Evolutionary conservation across 2,113 vertebrate genomes (phyloP), one percentile per base, ranked within the genome.

Genomic region (Aplodontia rufa): DNA sequence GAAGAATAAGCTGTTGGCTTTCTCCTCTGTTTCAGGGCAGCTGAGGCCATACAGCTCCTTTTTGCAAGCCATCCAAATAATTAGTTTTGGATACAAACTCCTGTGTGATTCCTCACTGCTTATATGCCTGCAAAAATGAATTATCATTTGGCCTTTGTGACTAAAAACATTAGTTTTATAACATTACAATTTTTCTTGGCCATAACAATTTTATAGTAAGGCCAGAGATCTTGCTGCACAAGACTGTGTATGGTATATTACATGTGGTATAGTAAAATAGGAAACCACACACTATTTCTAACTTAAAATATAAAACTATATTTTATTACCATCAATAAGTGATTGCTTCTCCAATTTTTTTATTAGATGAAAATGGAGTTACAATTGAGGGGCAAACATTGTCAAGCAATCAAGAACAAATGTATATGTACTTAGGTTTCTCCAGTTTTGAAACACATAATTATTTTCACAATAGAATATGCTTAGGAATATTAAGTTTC

Each of bases 171-270:
- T 72, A 28, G 17, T 75, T 93, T 93, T 80, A n/a, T 40, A 94
- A 74, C 24, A 30, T 79, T 85, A 40, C 7, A 19, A 74, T 75
- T 95, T 92, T 86, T 86, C 75, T 84, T 94, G 19, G 28, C 2
- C 42, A 26, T 66, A 96, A 75, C 12, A 83, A 83, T 96, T 91
- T 78, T 92, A 93, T 28, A 90, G 95, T 89, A 95, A 66, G 75
- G 30, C 10, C 64, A 58, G 30, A 82, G 30, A 71, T 74, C 51
- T 81, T 90, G 2, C 16, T 88, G 51, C 16, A 93, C 4, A 91
- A 75, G 42, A 78, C 12, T 88, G 2, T 28, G 51, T 74, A 64
- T 86, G 60, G 75, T 30, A 51, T 40, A 53, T 71, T 80, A 14
- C 83, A 79, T 85, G 60, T 47, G 60, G 37, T 72, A 60, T 68